Conservation (phyloP, 2,888 invertebrate species). For the Tyria jacobaeae region DNA sequence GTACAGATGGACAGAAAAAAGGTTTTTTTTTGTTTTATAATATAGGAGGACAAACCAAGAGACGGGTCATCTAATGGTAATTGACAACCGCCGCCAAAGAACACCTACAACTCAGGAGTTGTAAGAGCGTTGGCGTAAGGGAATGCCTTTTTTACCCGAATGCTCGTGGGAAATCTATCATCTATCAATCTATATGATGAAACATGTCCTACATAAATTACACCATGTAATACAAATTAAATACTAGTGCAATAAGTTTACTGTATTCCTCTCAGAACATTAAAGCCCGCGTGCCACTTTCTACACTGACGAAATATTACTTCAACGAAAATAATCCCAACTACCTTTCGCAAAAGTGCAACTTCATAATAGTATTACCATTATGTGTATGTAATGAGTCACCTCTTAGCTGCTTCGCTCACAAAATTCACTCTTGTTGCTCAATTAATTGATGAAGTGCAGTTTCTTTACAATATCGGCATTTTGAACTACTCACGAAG, state of each 20-base stretch:
- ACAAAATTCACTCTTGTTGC: constrained; percentile 1
- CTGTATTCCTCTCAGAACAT: constrained; percentile 33
- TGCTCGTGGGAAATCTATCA: too few species aligned
- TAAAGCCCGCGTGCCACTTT: constrained; percentile 51
- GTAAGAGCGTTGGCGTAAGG: too few species aligned
- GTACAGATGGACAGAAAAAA: too few species aligned
- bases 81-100: too few species aligned
- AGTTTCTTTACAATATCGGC: neutral
- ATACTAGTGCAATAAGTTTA: constrained; percentile 29
- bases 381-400: constrained; percentile 34
- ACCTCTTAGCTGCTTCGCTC: neutral
- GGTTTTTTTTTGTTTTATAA: too few species aligned
- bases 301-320: constrained; percentile 46
- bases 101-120: too few species aligned
- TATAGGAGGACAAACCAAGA: too few species aligned
- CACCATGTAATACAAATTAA: constrained; percentile 19
- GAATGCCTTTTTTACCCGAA: too few species aligned
- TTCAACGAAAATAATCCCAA: constrained; percentile 39
- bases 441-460: constrained; percentile 11
- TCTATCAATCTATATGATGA: neutral
- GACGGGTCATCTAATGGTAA: too few species aligned
- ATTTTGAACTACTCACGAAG: neutral
- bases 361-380: constrained; percentile 28
- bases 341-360: constrained; percentile 42
- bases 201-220: constrained; percentile 15